Evolutionary conservation across 2,113 vertebrate species (phyloP).

Genomic region (Albula glossodonta): DNA sequence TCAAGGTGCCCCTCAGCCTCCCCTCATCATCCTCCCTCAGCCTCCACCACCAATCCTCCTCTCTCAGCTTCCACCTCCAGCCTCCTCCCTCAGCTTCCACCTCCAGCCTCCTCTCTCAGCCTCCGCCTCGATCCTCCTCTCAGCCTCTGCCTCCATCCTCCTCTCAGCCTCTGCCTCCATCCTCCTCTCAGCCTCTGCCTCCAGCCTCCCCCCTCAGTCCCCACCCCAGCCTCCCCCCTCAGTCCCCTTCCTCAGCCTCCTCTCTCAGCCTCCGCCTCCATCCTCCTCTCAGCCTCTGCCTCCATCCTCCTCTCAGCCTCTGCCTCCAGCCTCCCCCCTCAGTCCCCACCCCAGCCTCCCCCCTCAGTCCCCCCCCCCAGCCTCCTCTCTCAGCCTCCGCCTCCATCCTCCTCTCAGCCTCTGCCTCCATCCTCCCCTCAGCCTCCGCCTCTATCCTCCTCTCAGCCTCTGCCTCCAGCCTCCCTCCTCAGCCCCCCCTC

Average conservation of each 20-base stretch:
- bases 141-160: not conserved
- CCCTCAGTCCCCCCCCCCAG: not conserved
- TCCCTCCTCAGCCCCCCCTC: not conserved
- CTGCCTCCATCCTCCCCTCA: not conserved
- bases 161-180: not conserved
- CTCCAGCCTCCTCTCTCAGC: too few relatives aligned
- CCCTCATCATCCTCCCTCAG: not conserved
- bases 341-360: not conserved
- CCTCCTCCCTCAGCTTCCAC: too few relatives aligned
- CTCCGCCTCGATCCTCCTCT: not conserved
- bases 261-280: not conserved
- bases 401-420: not conserved
- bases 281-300: not conserved
- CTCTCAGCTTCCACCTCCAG: not conserved
- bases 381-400: not conserved
- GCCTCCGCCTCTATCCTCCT: not conserved
- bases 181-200: not conserved
- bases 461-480: not conserved
- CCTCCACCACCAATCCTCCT: too few relatives aligned
- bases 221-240: not conserved
- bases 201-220: not conserved
- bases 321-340: too few relatives aligned
- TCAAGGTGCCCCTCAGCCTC: constrained; percentile 78
- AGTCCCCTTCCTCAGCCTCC: not conserved
- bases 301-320: too few relatives aligned